Base-by-base conservation (phyloP, 2,113 vertebrate species). In the Parus major region DNA sequence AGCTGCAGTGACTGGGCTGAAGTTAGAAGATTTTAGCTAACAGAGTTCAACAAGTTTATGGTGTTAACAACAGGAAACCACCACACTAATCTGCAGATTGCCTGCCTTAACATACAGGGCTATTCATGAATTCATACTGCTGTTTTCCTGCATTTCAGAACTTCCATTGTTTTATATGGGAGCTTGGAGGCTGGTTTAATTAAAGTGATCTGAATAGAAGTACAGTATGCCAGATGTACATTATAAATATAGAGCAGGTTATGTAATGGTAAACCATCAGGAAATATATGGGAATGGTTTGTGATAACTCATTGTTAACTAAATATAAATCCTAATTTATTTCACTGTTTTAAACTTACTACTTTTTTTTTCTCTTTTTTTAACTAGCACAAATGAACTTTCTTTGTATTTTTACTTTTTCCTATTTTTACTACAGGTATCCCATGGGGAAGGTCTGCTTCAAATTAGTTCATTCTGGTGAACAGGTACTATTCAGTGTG, bases 161-260 rank as follows among this genome's bases (percentile, higher is more conserved):
- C 91, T 93, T 90, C 94, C 87, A 63, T 95, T 80, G 92, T 96
- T 71, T 96, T 98, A 97, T 97, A 98, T 96, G 93, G 87, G 97
- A 96, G 97, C 97, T 97, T 61, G 65, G 97, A 98, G 97, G 97
- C 98, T 93, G 97, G 31, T 97, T 97, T 98, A 98, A 98, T 98
- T 98, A 98, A 98, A 98, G 95, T 95, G 92, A 97, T 97, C 95
- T 97, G 97, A 98, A 97, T 96, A 80, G 96, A 73, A 88, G 78
- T 94, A 96, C 97, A 97, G 96, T 96, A 59, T 75, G 94, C 98
- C 98, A 98, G 97, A 98, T 98, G 98, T 96, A 95, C 94, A 85
- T 93, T 97, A 97, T 97, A 98, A 98, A 98, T 97, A 96, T 93
- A 97, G 93, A 91, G 57, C 49, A 90, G 95, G 95, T 98, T 98